phyloP scores from a whole-genome alignment of 2,888 invertebrate species.

The Drosophila phalerata region DNA sequence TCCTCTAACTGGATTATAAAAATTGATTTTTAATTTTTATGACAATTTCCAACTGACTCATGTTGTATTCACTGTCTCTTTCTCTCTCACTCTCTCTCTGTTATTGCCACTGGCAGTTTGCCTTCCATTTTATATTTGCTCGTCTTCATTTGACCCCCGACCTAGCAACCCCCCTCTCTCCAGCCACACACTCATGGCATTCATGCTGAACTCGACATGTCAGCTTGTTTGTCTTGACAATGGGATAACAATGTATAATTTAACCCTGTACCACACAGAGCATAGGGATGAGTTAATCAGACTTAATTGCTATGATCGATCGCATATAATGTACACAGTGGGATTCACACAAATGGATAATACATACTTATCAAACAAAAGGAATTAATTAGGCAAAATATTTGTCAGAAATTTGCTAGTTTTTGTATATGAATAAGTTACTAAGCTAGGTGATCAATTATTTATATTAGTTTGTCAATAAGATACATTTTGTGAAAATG shows the following conservation, averaged over 20 bases:
- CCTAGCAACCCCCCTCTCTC: neutral
- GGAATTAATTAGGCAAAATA: neutral
- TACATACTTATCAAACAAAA: conserved; percentile 4
- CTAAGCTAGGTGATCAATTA: neutral
- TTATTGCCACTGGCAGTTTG: conserved; percentile 26
- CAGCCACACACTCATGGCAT: conserved; percentile 3
- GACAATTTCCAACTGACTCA: conserved; percentile 80
- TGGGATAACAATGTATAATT: conserved; percentile 54
- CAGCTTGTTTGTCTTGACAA: conserved; percentile 60
- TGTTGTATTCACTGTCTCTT: conserved; percentile 1
- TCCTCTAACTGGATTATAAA: conserved; percentile 84
- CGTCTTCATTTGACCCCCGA: conserved; percentile 35
- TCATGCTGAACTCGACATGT: conserved; percentile 59
- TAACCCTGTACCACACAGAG: conserved; percentile 31
- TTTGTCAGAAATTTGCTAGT: conserved; percentile 2
- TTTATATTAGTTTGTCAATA: neutral
- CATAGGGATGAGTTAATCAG: conserved; percentile 14
- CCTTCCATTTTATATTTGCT: conserved; percentile 56
- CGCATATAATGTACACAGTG: conserved; percentile 3
- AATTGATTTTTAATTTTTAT: conserved; percentile 84
- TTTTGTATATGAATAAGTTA: neutral
- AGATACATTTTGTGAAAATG: neutral
- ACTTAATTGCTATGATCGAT: conserved; percentile 54
- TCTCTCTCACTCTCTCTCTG: neutral
- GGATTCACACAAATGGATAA: conserved; percentile 12